These are phyloP conservation scores for Procambarus virginalis DNA, from an alignment of 1,140 invertebrate species.

Conservation along the genomic window DNA sequence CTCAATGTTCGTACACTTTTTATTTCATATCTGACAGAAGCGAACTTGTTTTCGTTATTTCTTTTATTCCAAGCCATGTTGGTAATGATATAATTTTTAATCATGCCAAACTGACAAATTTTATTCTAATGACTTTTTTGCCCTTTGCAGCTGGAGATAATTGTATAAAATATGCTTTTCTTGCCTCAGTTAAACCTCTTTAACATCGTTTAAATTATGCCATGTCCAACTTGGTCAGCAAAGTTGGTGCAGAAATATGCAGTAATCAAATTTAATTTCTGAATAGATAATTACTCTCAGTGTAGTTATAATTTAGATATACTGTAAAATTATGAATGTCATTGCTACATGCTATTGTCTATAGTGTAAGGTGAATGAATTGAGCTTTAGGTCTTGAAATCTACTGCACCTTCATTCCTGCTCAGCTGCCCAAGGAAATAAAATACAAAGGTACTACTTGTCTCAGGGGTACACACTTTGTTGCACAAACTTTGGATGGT, in stretches of 20 bases:
- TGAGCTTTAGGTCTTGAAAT: conserved; percentile 14
- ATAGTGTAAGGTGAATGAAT: conserved; percentile 33
- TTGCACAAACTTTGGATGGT: conserved; percentile 45
- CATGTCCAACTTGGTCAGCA: conserved; percentile 8
- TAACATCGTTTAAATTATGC: background rate
- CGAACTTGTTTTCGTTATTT: background rate
- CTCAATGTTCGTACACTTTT: background rate
- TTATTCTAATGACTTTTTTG: conserved; percentile 16
- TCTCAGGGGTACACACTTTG: conserved; percentile 65
- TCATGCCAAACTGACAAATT: background rate
- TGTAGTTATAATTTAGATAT: background rate
- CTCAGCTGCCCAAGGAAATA: conserved; percentile 66
- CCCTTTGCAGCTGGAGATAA: background rate
- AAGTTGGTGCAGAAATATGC: conserved; percentile 16
- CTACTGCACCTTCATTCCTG: conserved; percentile 42
- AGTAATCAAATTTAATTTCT: conserved; percentile 9
- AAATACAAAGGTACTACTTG: conserved; percentile 67
- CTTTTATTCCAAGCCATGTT: background rate
- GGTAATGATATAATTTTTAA: background rate
- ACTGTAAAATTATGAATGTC: conserved; percentile 17
- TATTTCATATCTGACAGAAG: background rate
- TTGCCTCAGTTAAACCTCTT: background rate
- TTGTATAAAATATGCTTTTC: background rate
- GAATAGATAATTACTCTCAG: background rate
- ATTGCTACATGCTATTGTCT: conserved; percentile 24